Percentiles rank a stretch among this genome's conserved stretches.
Conservation (phyloP, 1,140 invertebrate species). For the Agrypnia vestita region DNA sequence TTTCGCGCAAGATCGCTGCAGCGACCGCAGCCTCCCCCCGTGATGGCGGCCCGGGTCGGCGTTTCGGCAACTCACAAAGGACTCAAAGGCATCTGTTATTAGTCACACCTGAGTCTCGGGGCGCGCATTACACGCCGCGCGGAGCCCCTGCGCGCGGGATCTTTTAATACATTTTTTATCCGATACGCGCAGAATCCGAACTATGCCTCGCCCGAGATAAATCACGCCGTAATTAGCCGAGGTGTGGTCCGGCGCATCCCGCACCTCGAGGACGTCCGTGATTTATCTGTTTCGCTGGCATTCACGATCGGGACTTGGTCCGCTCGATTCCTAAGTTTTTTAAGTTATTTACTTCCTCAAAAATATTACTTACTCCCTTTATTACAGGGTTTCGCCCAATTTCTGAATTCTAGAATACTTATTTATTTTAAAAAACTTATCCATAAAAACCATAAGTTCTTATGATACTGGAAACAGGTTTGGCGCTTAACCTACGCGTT, state of each 20-base stretch:
- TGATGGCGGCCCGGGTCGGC: conserved; percentile 43
- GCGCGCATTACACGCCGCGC: conserved; percentile 42
- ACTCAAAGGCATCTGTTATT: conserved; percentile 58
- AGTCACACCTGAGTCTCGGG: conserved; percentile 58
- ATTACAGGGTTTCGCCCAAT: too few relatives aligned
- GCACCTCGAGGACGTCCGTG: not conserved
- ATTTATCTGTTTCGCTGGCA: not conserved
- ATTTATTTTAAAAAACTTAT: too few relatives aligned
- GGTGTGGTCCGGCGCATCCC: not conserved
- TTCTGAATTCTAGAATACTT: too few relatives aligned
- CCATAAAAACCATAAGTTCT: too few relatives aligned
- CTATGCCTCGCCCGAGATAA: conserved; percentile 4
- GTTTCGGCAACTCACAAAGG: conserved; percentile 56
- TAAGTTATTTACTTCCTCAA: too few relatives aligned
- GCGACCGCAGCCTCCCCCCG: too few relatives aligned
- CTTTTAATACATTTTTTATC: conserved; percentile 30
- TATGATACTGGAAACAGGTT: too few relatives aligned
- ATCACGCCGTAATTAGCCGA: conserved; percentile 12
- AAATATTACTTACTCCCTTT: too few relatives aligned
- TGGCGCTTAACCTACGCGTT: too few relatives aligned
- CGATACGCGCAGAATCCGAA: conserved; percentile 38
- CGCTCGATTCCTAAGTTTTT: too few relatives aligned
- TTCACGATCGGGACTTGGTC: too few relatives aligned
- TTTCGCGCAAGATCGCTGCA: too few relatives aligned
- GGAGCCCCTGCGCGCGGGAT: not conserved